Base-by-base conservation (phyloP, 2,888 invertebrate genomes). In the Dilophus febrilis region DNA sequence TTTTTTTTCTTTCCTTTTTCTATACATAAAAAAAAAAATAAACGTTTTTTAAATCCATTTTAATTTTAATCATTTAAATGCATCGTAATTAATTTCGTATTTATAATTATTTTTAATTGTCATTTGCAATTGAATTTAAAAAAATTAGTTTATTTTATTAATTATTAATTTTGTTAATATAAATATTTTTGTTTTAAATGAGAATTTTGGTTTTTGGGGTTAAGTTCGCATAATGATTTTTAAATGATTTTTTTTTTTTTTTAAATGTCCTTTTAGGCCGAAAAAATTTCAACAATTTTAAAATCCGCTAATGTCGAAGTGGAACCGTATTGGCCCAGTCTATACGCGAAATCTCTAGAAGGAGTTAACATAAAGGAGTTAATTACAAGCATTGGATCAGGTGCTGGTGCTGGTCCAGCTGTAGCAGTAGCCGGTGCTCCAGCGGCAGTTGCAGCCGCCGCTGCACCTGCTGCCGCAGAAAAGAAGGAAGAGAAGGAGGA, bases 291-390 rank as follows among this genome's bases (percentile, higher is more conserved):
- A 50, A 91, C 95, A 49, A 86, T 98, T 60, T 66, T 98, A 58
- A 97, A 95, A 66, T 95, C 97, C 35, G 95, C 98, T 49, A 78
- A 76, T 59, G 94, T 97, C 44, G 86, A 87, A 47, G 84, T 98
- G 31, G 98, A 98, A 64, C 94, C 97, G 16, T 97, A 94, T 71
- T 98, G 98, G 98, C 94, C 97, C 33, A 90, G 92, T 53, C 74
- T 98, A 42, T 98, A 97, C 64, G 90, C 97, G 49, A 94, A 95
- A 65, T 90, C 95, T 31, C 67, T 98, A 49, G 94, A 95, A 64
- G 90, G 90, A 47, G 69, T 95, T 48, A 91, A 91, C 60, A 79
- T 97, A 41, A 88, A 87, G 56, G 87, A 90, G 46, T 68, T 95
- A 56, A 86, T 95, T 62, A 85, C 88, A 47, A 91, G 84, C 65